Conservation (phyloP, 2,797 vertebrate species). For the Discoglossus pictus region DNA sequence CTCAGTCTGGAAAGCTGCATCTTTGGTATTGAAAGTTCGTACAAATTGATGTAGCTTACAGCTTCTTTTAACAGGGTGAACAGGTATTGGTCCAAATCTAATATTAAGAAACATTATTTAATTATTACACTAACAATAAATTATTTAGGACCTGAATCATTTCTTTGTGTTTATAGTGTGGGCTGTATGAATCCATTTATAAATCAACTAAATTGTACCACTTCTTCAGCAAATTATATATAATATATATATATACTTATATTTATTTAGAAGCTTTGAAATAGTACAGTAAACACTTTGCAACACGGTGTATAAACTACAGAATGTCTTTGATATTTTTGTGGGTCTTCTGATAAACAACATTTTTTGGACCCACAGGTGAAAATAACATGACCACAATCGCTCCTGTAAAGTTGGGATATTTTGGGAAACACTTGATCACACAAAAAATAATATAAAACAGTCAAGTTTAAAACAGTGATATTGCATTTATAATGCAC, state of each 20-base stretch:
- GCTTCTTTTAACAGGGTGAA: constrained; percentile 62
- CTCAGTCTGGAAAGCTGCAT: constrained; percentile 73
- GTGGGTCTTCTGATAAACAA: constrained; percentile 78
- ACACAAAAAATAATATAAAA: constrained; percentile 97
- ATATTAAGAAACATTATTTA: constrained; percentile 67
- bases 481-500: constrained; percentile 97
- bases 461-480: constrained; percentile 97
- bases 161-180: constrained; percentile 67
- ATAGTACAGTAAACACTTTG: constrained; percentile 99
- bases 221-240: constrained; percentile 87
- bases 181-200: constrained; percentile 74
- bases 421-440: constrained; percentile 88
- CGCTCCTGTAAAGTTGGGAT: constrained; percentile 87
- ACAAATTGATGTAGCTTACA: constrained; percentile 74
- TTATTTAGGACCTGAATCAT: constrained; percentile 77
- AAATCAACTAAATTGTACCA: constrained; percentile 82
- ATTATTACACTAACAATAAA: constrained; percentile 65
- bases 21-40: constrained; percentile 82
- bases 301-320: constrained; percentile 98
- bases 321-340: constrained; percentile 85
- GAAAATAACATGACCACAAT: constrained; percentile 83
- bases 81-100: constrained; percentile 66
- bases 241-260: constrained; percentile 94
- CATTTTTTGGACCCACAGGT: constrained; percentile 75
- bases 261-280: constrained; percentile 98